phyloP scores from a whole-genome alignment of 1,140 invertebrate species.

The Aplysia californica region DNA sequence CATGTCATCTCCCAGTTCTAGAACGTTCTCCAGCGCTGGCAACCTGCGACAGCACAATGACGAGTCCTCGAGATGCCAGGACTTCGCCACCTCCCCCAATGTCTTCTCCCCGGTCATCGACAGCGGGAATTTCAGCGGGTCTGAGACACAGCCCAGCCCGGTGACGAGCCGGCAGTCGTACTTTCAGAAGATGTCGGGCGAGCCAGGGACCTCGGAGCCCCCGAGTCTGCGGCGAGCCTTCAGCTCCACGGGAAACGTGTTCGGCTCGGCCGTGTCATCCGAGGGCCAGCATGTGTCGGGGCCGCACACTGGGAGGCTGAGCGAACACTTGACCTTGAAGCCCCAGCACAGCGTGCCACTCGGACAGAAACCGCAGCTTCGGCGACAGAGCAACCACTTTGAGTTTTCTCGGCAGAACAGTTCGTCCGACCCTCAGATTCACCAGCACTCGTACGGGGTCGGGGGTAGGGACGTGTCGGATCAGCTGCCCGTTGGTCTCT shows the following conservation, averaged over 20 bases:
- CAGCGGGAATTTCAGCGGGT: too few species aligned
- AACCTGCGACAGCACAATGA: too few species aligned
- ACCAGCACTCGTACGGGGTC: too few species aligned
- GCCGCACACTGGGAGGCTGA: neutral
- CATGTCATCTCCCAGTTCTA: too few species aligned
- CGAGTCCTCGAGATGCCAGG: too few species aligned
- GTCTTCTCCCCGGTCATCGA: too few species aligned
- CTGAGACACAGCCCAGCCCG: neutral
- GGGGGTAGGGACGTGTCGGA: too few species aligned
- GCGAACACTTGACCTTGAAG: slow-evolving; percentile 38
- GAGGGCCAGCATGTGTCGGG: neutral
- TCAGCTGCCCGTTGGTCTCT: slow-evolving; percentile 2
- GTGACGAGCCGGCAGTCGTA: neutral
- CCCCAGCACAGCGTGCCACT: slow-evolving; percentile 51
- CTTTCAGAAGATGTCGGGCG: neutral
- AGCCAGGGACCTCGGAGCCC: neutral
- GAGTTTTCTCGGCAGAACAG: slow-evolving; percentile 66
- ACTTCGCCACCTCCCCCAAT: too few species aligned
- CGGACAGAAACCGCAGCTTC: slow-evolving; percentile 12
- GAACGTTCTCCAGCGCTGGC: too few species aligned
- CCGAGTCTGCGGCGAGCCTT: neutral
- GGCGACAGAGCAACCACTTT: slow-evolving; percentile 3
- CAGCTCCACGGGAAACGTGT: slow-evolving; percentile 10
- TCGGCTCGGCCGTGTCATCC: neutral
- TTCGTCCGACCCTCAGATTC: slow-evolving; percentile 77